Conservation (phyloP, 2,888 invertebrate species). For the Eilema depressum region DNA sequence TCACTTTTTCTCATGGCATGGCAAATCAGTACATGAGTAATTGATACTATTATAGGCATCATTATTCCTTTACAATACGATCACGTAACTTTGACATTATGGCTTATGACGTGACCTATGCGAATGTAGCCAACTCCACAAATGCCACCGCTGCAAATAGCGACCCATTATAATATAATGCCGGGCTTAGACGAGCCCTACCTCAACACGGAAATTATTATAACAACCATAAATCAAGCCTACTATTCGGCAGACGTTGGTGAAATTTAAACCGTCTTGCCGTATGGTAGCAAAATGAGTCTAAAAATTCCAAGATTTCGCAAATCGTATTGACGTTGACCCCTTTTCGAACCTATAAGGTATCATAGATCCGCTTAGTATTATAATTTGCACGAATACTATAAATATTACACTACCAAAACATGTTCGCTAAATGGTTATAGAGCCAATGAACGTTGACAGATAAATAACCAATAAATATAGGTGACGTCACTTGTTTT, state of each 20-base stretch:
- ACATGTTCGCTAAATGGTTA: slow-evolving; percentile 17
- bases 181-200: slow-evolving; percentile 68
- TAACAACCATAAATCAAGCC: slow-evolving; percentile 73
- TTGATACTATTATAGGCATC: neutral
- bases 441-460: slow-evolving; percentile 22
- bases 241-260: slow-evolving; percentile 61
- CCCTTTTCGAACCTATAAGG: neutral
- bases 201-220: slow-evolving; percentile 81
- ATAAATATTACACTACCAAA: slow-evolving; percentile 12
- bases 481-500: slow-evolving; percentile 27
- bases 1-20: neutral
- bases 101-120: slow-evolving; percentile 56
- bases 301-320: slow-evolving; percentile 20
- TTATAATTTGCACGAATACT: slow-evolving; percentile 18
- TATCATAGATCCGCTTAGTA: neutral
- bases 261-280: slow-evolving; percentile 61
- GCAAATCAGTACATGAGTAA: slow-evolving; percentile 1
- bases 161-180: slow-evolving; percentile 64
- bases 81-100: slow-evolving; percentile 56
- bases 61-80: slow-evolving; percentile 32
- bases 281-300: slow-evolving; percentile 31
- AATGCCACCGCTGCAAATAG: slow-evolving; percentile 65
- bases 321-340: neutral
- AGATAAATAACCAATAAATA: slow-evolving; percentile 22
- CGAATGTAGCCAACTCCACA: slow-evolving; percentile 56